Conservation (phyloP, 1,140 invertebrate genomes). For the Ostrea denselamellosa region DNA sequence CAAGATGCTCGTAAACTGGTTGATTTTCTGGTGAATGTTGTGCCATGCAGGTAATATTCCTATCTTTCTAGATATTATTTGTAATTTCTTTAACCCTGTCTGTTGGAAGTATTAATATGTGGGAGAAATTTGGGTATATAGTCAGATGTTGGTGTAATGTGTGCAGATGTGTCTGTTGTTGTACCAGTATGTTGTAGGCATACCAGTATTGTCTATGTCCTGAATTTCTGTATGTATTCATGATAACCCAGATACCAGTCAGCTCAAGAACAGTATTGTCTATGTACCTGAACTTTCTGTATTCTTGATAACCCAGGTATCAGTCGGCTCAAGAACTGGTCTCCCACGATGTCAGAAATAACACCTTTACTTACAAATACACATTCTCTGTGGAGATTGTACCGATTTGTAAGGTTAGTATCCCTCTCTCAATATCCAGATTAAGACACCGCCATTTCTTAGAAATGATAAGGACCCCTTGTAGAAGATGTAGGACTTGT, state of each 20-base stretch:
- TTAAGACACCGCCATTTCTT: too few species aligned
- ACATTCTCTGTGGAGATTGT: conserved; percentile 94
- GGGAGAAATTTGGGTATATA: too few species aligned
- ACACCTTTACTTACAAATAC: conserved; percentile 96
- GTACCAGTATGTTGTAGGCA: too few species aligned
- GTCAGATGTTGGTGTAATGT: too few species aligned
- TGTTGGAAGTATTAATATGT: too few species aligned
- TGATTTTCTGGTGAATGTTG: conserved; percentile 92
- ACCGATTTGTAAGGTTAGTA: conserved; percentile 91
- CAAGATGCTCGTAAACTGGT: conserved; percentile 96
- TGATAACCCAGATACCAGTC: too few species aligned
- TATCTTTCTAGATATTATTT: background rate
- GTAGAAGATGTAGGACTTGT: too few species aligned
- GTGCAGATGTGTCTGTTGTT: too few species aligned
- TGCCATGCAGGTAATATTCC: conserved; percentile 83
- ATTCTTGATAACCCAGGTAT: conserved; percentile 82
- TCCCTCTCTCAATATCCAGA: background rate
- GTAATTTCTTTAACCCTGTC: too few species aligned
- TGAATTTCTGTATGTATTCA: too few species aligned
- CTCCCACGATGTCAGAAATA: conserved; percentile 98
- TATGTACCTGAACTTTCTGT: background rate
- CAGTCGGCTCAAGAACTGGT: conserved; percentile 96
- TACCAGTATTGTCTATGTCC: too few species aligned
- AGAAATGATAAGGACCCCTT: too few species aligned
- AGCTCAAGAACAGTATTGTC: background rate